Conservation (phyloP, 1,140 invertebrate species). For the Drosophila arawakana region DNA sequence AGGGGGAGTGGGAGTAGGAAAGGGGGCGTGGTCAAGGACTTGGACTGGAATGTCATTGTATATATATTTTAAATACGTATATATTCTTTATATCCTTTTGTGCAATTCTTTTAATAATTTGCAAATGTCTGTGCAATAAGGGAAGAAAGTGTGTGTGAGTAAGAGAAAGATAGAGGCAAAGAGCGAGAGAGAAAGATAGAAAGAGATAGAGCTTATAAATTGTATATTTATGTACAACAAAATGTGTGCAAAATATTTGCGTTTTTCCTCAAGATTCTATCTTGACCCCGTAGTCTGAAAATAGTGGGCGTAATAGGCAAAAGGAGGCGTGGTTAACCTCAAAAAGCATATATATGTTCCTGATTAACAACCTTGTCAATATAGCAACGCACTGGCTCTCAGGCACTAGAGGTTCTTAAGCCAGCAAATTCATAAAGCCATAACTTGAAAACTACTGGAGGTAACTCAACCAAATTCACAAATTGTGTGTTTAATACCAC, state of each 20-base stretch:
- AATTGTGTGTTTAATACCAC: no score
- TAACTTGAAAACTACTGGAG: no score
- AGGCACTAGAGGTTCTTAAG: no score
- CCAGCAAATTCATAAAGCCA: no score
- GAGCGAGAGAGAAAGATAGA: not conserved
- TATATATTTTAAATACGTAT: slow-evolving; percentile 12
- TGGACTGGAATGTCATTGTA: slow-evolving; percentile 16
- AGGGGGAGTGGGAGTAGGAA: not conserved
- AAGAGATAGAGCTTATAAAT: slow-evolving; percentile 1
- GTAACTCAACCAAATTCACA: no score
- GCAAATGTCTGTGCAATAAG: slow-evolving; percentile 8
- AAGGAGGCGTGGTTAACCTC: no score
- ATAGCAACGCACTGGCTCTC: no score
- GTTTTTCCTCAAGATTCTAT: not conserved
- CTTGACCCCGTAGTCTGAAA: no score
- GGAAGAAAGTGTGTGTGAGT: slow-evolving; percentile 2
- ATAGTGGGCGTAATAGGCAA: no score
- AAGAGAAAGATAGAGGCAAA: not conserved
- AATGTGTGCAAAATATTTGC: slow-evolving; percentile 52
- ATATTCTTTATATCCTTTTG: slow-evolving; percentile 13
- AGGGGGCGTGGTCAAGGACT: not conserved
- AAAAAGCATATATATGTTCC: no score
- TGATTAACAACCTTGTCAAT: no score
- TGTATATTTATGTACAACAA: slow-evolving; percentile 26
- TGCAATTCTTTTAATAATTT: slow-evolving; percentile 21